Evolutionary conservation across 2,888 invertebrate species (phyloP).

Genomic region (Drosophila nigricruria): DNA sequence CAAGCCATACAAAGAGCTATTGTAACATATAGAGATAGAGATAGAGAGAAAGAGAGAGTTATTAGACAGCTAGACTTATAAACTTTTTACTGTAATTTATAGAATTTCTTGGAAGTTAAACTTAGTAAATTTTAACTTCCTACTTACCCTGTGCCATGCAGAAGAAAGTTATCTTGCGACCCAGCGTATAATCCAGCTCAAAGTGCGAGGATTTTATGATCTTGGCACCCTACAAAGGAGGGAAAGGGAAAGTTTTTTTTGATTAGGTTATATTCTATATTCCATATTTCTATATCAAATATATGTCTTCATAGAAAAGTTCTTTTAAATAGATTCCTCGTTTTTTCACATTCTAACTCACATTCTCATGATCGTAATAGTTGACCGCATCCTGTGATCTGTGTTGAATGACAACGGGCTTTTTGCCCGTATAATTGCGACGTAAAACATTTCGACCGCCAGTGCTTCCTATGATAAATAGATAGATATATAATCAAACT

Average conservation of each 20-base stretch:
- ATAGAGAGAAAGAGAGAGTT: neutral
- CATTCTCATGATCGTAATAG: constrained; percentile 95
- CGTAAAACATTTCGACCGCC: constrained; percentile 83
- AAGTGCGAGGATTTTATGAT: constrained; percentile 95
- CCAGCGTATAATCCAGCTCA: constrained; percentile 95
- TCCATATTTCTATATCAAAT: neutral
- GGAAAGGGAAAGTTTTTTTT: neutral
- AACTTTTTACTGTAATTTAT: neutral
- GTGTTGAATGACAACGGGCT: constrained; percentile 87
- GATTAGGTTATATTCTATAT: too few relatives aligned
- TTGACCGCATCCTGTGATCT: constrained; percentile 95
- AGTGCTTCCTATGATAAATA: constrained; percentile 75
- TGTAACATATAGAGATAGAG: neutral
- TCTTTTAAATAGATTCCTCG: neutral
- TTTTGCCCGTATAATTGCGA: constrained; percentile 85
- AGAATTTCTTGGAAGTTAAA: neutral
- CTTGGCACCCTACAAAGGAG: constrained; percentile 91
- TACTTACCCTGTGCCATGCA: constrained; percentile 93
- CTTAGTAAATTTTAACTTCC: too few relatives aligned
- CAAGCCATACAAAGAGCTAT: neutral
- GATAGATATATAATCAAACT: neutral
- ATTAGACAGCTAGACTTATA: neutral
- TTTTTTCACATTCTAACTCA: constrained; percentile 80
- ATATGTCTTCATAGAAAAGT: neutral
- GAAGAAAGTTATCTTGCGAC: constrained; percentile 96